A percentile compares a stretch with the other conserved stretches of the same genome.
These are phyloP conservation scores for Sesia bembeciformis DNA, from an alignment of 2,888 invertebrate species.

Conservation along the genomic window DNA sequence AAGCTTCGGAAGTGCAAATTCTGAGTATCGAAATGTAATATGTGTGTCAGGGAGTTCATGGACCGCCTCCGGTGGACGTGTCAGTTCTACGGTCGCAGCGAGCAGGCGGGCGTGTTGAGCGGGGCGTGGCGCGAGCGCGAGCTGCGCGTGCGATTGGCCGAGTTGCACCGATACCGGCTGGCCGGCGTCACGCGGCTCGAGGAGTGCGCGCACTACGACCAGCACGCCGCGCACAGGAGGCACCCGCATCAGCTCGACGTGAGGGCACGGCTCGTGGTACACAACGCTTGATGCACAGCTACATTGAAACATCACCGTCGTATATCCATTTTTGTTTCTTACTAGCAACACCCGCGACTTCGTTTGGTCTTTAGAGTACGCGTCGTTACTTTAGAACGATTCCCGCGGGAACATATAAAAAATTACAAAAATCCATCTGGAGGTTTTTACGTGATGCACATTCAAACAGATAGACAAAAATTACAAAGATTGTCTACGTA, in stretches of 20 bases:
- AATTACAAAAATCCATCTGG: too few species aligned
- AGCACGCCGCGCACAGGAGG: slow-evolving; percentile 78
- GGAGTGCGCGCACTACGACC: slow-evolving; percentile 92
- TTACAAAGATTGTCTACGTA: too few species aligned
- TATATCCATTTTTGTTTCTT: too few species aligned
- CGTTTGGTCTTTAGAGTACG: too few species aligned
- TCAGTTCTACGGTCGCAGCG: slow-evolving; percentile 90
- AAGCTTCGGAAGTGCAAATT: background rate
- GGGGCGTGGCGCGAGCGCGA: slow-evolving; percentile 90
- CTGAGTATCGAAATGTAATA: background rate
- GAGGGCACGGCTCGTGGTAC: slow-evolving; percentile 33
- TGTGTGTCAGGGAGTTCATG: slow-evolving; percentile 78
- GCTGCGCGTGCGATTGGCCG: slow-evolving; percentile 86
- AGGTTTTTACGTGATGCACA: too few species aligned
- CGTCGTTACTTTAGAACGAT: too few species aligned
- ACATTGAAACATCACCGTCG: too few species aligned
- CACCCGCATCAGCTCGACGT: slow-evolving; percentile 76
- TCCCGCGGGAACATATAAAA: too few species aligned
- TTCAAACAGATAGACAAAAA: too few species aligned
- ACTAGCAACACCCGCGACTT: too few species aligned
- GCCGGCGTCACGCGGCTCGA: slow-evolving; percentile 89
- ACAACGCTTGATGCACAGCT: too few species aligned
- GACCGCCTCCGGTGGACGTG: slow-evolving; percentile 90
- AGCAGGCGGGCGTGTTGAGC: slow-evolving; percentile 85
- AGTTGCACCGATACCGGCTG: slow-evolving; percentile 86